These are phyloP conservation scores for Vannuccia rotundouncinata DNA, from an alignment of 2,888 invertebrate species.

Conservation along the genomic window DNA sequence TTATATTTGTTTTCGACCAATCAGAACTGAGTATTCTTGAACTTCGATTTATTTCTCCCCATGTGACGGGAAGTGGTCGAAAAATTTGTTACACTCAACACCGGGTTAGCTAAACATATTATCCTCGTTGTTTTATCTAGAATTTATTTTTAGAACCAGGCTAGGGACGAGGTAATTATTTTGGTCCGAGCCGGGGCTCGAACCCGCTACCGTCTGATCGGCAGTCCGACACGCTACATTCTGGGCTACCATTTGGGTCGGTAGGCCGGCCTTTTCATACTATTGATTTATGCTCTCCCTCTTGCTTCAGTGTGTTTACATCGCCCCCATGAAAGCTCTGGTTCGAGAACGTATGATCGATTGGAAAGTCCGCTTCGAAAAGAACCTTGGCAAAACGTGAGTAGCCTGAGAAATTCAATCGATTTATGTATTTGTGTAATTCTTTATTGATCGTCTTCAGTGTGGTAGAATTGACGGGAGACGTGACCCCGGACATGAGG, in stretches of 20 bases:
- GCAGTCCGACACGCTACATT: too few species aligned
- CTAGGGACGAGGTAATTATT: too few species aligned
- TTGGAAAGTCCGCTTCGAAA: conserved; percentile 64
- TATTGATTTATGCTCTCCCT: background rate
- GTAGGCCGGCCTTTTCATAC: background rate
- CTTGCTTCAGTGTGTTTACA: conserved; percentile 66
- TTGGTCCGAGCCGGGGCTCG: too few species aligned
- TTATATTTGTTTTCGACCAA: too few species aligned
- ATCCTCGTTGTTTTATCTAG: too few species aligned
- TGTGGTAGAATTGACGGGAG: conserved; percentile 39
- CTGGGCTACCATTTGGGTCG: background rate
- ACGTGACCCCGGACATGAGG: conserved; percentile 68
- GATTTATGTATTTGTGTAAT: background rate
- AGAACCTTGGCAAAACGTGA: conserved; percentile 60
- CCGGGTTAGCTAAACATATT: too few species aligned
- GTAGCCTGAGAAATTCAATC: background rate
- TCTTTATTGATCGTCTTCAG: background rate
- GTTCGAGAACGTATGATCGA: conserved; percentile 91
- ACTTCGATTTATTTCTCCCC: too few species aligned
- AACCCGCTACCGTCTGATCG: too few species aligned
- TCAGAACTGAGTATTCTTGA: too few species aligned
- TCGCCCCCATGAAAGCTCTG: conserved; percentile 92
- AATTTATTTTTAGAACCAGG: too few species aligned
- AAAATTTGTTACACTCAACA: too few species aligned
- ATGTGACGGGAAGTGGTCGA: too few species aligned